Base-by-base conservation (phyloP, 2,113 vertebrate genomes). In the Ctenomys sociabilis region DNA sequence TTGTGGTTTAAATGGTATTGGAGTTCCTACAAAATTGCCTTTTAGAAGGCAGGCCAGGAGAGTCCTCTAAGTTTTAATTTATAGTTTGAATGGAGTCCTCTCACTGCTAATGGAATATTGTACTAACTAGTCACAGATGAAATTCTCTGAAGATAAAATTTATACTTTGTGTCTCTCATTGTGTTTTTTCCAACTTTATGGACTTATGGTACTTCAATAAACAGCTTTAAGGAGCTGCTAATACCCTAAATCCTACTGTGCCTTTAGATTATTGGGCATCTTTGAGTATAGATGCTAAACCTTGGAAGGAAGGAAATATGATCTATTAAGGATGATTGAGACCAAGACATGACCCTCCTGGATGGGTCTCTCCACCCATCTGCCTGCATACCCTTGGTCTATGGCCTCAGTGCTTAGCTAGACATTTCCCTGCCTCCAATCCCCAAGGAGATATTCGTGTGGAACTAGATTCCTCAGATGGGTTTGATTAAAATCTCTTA, bases 101-200 rank as follows among this genome's bases (percentile, higher is more conserved):
- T 61, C 21, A 54, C 26, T 68, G n/a, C 17, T 66, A 43, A 49
- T 63, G 40, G 35, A 43, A 72, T 24, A 19, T 68, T 87, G 37
- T 40, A 43, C 16, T 75, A 66, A 35, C 63, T 45, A 73, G 37
- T 78, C 59, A 92, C 37, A 68, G 77, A 49, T 40, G 35, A 68
- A 92, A 70, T 82, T 73, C 49, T 88, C 75, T 90, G 57, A 78
- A n/a, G 37, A 45, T 87, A 84, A 66, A 94, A 85, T 63, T 63
- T 52, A 64, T 77, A 49, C n/a, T 13, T 43, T 90, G 11, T 32
- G 64, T 96, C 89, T 91, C 52, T 90, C 13, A 90, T 40, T 84
- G n/a, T 95, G 61, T 95, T 17, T 59, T 88, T 52, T 40, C 63
- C 16, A 72, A 64, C 54, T 93, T 96, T 89, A 93, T 82, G 61